Base-by-base conservation (phyloP, 2,888 invertebrate genomes). In the Operophtera brumata region DNA sequence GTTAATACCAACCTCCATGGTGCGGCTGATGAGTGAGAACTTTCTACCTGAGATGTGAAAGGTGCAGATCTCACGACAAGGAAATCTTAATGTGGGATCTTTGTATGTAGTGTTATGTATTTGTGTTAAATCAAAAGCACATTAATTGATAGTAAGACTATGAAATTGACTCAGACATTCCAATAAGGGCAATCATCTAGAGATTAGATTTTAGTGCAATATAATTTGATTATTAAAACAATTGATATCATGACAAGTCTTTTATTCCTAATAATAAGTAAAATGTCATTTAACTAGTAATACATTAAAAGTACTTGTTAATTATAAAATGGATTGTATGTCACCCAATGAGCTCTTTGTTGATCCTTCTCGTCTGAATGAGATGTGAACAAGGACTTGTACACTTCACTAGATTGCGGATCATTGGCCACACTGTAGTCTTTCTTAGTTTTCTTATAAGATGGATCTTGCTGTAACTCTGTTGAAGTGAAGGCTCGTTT, bases 241-340 rank as follows among this genome's bases (percentile, higher is more conserved):
- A 39, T 57, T 42, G 37, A 56, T 52, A 45, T 36, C 20, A 13
- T 46, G 10, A 42, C 28, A 14, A 43, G 12, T 25, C 0, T 45
- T 53, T 53, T 43, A 47, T 41, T 41, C 5, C 9, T 39, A 39
- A 20, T 6, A 3, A 4, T 4, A 2, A 20, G 20, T 20, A 3
- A 3, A 20, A 3, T 20, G 20, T 3, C 20, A 20, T 20, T 20
- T 20, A 20, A 20, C 20, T n/a, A n/a, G n/a, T n/a, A n/a, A 20
- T 20, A 3, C 2, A 20, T 20, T 20, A 20, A n/a, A n/a, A n/a
- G n/a, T n/a, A n/a, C n/a, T n/a, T n/a, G n/a, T 47, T 48, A 65
- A 46, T 96, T 96, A 80, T 96, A 97, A 83, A 96, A 96, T 45
- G 99, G 99, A 91, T 99, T 99, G 73, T 97, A 98, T 0, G 99